Percentiles rank a stretch among this genome's conserved stretches.
These are phyloP conservation scores for Phymatocera aterrima DNA, from an alignment of 2,888 invertebrate genomes.

Conservation along the genomic window DNA sequence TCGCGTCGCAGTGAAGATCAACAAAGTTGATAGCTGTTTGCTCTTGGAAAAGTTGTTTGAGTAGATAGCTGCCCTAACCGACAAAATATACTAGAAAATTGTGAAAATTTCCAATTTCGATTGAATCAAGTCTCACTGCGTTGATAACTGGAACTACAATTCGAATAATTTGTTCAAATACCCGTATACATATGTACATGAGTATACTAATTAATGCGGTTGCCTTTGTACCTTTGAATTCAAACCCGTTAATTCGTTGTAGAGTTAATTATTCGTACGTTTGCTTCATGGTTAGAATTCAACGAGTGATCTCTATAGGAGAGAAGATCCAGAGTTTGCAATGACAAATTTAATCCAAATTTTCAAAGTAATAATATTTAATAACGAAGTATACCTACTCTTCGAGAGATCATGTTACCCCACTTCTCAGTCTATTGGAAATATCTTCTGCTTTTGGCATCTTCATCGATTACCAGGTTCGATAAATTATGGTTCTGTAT, in stretches of 20 bases:
- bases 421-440: not conserved
- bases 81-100: not conserved
- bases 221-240: not conserved
- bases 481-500: not conserved
- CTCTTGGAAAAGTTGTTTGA: slow-evolving; percentile 18
- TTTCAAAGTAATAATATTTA: not conserved
- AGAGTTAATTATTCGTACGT: not conserved
- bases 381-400: not conserved
- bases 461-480: slow-evolving; percentile 5
- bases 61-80: slow-evolving; percentile 7
- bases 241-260: not conserved
- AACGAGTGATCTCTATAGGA: not conserved
- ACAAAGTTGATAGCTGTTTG: slow-evolving; percentile 33
- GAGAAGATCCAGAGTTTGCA: not conserved
- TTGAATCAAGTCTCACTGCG: not conserved
- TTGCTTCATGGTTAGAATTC: not conserved
- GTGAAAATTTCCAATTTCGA: slow-evolving; percentile 17
- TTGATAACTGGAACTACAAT: not conserved
- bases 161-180: not conserved
- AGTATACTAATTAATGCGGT: not conserved
- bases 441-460: not conserved
- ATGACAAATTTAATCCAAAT: not conserved
- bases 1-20: slow-evolving; percentile 29
- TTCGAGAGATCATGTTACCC: slow-evolving; percentile 12
- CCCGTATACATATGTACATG: not conserved